Evolutionary conservation across 92 coral and sea anemone species (phyloP).

Genomic region (Epizoanthus ramosus): DNA sequence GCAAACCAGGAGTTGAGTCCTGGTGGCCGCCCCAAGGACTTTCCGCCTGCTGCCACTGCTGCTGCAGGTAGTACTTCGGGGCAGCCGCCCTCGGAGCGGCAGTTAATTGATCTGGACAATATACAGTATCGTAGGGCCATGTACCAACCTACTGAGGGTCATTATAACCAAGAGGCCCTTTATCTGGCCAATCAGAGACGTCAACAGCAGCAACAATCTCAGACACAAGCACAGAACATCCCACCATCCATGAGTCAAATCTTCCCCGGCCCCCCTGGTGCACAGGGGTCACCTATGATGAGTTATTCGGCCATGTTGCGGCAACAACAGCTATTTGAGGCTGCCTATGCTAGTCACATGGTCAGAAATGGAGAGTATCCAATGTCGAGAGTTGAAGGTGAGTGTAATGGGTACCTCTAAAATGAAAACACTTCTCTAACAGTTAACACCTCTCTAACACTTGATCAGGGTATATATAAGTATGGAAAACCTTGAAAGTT

Average conservation of each 20-base stretch:
- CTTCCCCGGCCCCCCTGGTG: slow-evolving; percentile 50
- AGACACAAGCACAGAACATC: slow-evolving; percentile 38
- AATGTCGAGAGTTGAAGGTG: slow-evolving; percentile 71
- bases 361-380: slow-evolving; percentile 80
- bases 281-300: slow-evolving; percentile 76
- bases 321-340: slow-evolving; percentile 83
- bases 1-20: slow-evolving; percentile 61
- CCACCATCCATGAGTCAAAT: slow-evolving; percentile 40
- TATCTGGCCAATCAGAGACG: slow-evolving; percentile 56
- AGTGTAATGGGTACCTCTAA: neutral
- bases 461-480: too few relatives aligned
- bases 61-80: slow-evolving; percentile 21
- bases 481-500: too few relatives aligned
- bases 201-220: slow-evolving; percentile 65
- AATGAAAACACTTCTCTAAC: neutral
- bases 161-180: slow-evolving; percentile 38
- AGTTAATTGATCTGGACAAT: slow-evolving; percentile 79
- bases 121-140: slow-evolving; percentile 74
- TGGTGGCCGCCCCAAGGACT: slow-evolving; percentile 64
- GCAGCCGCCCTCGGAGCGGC: slow-evolving; percentile 54
- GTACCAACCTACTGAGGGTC: slow-evolving; percentile 49
- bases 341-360: slow-evolving; percentile 87
- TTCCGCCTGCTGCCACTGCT: slow-evolving; percentile 49
- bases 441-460: neutral
- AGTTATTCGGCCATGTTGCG: slow-evolving; percentile 81